Conservation (phyloP, 2,888 invertebrate species). For the Eupelmus urozonus region DNA sequence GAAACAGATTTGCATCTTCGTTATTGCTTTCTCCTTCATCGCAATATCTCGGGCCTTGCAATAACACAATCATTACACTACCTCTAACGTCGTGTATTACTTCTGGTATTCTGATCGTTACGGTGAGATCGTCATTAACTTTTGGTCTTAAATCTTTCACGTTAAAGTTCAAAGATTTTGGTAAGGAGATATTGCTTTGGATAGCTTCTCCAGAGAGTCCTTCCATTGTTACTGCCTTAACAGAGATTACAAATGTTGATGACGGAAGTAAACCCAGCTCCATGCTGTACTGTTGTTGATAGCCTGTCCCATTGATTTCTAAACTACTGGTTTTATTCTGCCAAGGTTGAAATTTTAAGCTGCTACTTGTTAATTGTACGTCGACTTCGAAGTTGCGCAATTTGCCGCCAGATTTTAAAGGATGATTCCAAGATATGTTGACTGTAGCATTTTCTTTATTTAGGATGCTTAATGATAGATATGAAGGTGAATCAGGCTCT, state of each 20-base stretch:
- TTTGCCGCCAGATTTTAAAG: constrained; percentile 60
- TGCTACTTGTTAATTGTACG: neutral
- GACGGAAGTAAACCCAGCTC: constrained; percentile 62
- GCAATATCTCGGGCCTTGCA: constrained; percentile 60
- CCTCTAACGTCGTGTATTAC: constrained; percentile 61
- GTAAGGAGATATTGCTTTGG: constrained; percentile 32
- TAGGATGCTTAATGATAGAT: constrained; percentile 2
- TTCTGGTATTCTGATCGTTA: constrained; percentile 62
- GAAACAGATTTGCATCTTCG: neutral
- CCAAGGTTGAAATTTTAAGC: constrained; percentile 19
- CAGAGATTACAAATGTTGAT: constrained; percentile 59
- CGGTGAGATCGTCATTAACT: constrained; percentile 50
- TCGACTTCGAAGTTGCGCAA: constrained; percentile 60
- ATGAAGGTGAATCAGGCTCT: constrained; percentile 56
- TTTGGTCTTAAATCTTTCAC: constrained; percentile 23
- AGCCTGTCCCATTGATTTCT: constrained; percentile 20
- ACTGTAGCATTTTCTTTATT: constrained; percentile 47
- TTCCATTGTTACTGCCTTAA: constrained; percentile 59
- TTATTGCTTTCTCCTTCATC: constrained; percentile 13
- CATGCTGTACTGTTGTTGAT: constrained; percentile 55
- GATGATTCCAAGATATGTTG: constrained; percentile 63
- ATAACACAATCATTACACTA: constrained; percentile 59
- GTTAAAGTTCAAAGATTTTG: constrained; percentile 54
- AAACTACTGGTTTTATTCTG: neutral
- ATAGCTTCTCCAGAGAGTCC: constrained; percentile 10